Conservation (phyloP, 1,140 invertebrate genomes). For the Pissodes strobi region DNA sequence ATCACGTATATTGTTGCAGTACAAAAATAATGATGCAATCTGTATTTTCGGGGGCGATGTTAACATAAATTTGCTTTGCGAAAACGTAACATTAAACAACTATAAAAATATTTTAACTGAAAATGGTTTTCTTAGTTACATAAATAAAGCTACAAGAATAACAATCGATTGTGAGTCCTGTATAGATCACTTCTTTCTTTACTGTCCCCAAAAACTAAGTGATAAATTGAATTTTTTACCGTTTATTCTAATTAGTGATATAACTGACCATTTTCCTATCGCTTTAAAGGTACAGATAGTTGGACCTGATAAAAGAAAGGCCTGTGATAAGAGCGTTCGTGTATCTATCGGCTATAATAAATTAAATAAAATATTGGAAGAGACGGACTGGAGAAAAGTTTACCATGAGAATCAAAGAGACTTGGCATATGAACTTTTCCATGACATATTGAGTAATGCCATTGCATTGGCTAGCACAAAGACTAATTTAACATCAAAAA, state of each 20-base stretch:
- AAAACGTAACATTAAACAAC: neutral
- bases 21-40: neutral
- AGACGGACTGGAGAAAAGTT: neutral
- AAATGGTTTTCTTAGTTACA: neutral
- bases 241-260: neutral
- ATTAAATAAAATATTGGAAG: neutral
- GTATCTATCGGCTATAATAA: constrained; percentile 1
- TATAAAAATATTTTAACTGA: neutral
- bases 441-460: neutral
- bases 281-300: constrained; percentile 1
- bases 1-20: too few species aligned
- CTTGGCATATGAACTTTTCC: neutral
- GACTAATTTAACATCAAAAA: neutral
- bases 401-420: neutral
- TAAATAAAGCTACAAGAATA: neutral
- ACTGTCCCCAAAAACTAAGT: neutral
- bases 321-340: neutral
- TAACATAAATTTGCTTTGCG: neutral
- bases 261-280: constrained; percentile 1
- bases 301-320: neutral
- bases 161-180: neutral
- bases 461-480: neutral
- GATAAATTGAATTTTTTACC: neutral
- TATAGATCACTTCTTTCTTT: neutral
- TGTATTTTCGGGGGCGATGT: neutral